A percentile compares a stretch with the other conserved stretches of the same genome.
phyloP scores from a whole-genome alignment of 2,113 vertebrate species.

The Diglossa brunneiventris region DNA sequence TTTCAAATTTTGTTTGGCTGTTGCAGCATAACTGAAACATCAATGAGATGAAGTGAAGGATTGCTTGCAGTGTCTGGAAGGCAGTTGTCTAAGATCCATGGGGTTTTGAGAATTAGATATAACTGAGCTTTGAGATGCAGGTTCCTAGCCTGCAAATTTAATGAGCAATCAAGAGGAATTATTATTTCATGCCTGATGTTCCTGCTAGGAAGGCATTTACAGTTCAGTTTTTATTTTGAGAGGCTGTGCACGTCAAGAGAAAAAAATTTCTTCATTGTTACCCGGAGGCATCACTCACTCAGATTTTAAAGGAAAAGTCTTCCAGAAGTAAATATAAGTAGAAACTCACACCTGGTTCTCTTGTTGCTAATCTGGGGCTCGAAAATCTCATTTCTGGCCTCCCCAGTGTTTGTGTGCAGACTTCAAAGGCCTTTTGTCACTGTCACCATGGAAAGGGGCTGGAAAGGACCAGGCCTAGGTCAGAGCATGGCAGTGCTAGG shows the following conservation, averaged over 20 bases:
- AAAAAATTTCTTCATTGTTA: not conserved
- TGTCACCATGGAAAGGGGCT: not conserved
- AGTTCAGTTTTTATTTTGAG: not conserved
- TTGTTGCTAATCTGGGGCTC: not conserved
- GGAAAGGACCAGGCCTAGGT: accelerated
- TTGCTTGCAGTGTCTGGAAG: not conserved
- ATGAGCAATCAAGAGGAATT: not conserved
- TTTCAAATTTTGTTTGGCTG: not conserved
- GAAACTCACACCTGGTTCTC: accelerated
- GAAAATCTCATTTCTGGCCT: not conserved
- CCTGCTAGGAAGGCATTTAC: not conserved
- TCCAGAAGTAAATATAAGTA: not conserved
- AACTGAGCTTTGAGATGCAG: not conserved
- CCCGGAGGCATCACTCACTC: not conserved
- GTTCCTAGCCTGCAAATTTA: not conserved
- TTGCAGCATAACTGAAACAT: not conserved
- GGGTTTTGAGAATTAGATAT: not conserved
- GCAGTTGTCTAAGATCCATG: not conserved
- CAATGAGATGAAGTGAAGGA: not conserved
- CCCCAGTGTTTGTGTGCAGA: not conserved
- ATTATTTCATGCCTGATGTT: not conserved
- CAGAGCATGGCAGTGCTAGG: not conserved
- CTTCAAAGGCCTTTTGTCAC: not conserved
- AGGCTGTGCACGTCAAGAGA: not conserved
- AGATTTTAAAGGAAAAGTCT: not conserved